Evolutionary conservation across 2,888 invertebrate species (phyloP), one percentile per base, ranked within the genome.

Genomic region (Sarcophaga variegata): DNA sequence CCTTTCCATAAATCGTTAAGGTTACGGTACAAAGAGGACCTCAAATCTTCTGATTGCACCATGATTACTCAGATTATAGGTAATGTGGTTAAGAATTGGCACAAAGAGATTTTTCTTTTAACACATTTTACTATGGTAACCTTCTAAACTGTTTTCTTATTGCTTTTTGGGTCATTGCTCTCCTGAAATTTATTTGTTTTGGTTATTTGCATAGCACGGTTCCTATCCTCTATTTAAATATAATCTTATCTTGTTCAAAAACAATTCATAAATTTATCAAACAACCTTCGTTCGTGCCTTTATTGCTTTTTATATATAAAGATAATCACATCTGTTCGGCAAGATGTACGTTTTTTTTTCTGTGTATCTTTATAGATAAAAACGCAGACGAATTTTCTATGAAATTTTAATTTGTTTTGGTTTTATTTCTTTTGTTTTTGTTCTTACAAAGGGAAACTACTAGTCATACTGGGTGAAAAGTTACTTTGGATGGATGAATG

Each of bases 261-360:
- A 11, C 0, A 22, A 22, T 27, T 37, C 66, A 27, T 37, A 37
- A 10, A 54, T 49, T 54, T 54, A 54, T 70, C 54, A 70, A 70
- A 70, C 54, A 70, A 70, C 25, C 25, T 54, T 70, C 17, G 12
- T 54, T 70, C 25, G 20, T 27, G 37, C 59, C 14, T 72, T n/a
- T 37, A 37, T 59, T 27, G 71, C 72, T 60, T 72, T 70, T 72
- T 72, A 72, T 25, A 37, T 60, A 37, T 72, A 60, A 72, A 72
- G 60, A 59, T 37, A 37, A 27, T 59, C 72, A 54, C 17, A 72
- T n/a, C 60, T 60, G 27, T 37, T 12, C 12, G 12, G 17, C 10
- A 37, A 37, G 72, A 72, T 72, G 4, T 72, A 54, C 37, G 5
- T 8, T 37, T 37, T 37, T 10, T 37, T 6, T 8, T 10, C 0